A percentile compares a stretch with the other conserved stretches of the same genome.
These are phyloP conservation scores for Nannobrachium achirus DNA, from an alignment of 2,113 vertebrate species.

Conservation along the genomic window DNA sequence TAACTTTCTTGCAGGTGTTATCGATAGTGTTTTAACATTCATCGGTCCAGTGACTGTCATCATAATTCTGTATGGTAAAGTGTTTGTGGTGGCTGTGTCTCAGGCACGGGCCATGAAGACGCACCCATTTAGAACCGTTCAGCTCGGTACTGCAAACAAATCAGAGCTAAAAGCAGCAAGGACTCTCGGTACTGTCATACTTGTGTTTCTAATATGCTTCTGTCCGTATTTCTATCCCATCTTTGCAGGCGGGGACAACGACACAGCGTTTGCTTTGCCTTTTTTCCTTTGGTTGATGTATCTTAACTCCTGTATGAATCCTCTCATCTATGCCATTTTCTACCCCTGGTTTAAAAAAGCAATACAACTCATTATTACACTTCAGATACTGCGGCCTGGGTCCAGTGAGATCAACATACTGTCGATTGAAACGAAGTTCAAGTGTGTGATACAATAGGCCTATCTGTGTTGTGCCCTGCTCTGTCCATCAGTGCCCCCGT, in stretches of 20 bases:
- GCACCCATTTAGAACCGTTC: neutral
- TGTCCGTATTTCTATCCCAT: neutral
- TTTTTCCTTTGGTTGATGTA: neutral
- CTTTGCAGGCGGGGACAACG: neutral
- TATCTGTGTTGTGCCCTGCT: too few species aligned
- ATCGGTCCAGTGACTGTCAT: slow-evolving; percentile 30
- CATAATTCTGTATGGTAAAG: slow-evolving; percentile 39
- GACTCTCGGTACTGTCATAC: slow-evolving; percentile 30
- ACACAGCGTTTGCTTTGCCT: neutral
- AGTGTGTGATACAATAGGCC: neutral
- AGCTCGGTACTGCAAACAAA: slow-evolving; percentile 5
- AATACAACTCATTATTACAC: slow-evolving; percentile 46
- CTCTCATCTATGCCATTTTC: slow-evolving; percentile 41
- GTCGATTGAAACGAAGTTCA: neutral
- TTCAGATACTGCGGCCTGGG: neutral
- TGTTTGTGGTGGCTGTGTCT: slow-evolving; percentile 48
- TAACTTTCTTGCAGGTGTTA: neutral
- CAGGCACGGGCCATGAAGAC: slow-evolving; percentile 64
- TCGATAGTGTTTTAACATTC: slow-evolving; percentile 46
- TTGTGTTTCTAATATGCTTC: slow-evolving; percentile 18
- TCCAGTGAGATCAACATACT: slow-evolving; percentile 23
- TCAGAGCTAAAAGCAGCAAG: slow-evolving; percentile 37
- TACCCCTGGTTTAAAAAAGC: slow-evolving; percentile 49
- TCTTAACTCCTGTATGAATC: slow-evolving; percentile 35
- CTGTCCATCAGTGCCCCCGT: too few species aligned